phyloP scores from a whole-genome alignment of 2,797 vertebrate genomes.

The Kryptolebias ocellatus region DNA sequence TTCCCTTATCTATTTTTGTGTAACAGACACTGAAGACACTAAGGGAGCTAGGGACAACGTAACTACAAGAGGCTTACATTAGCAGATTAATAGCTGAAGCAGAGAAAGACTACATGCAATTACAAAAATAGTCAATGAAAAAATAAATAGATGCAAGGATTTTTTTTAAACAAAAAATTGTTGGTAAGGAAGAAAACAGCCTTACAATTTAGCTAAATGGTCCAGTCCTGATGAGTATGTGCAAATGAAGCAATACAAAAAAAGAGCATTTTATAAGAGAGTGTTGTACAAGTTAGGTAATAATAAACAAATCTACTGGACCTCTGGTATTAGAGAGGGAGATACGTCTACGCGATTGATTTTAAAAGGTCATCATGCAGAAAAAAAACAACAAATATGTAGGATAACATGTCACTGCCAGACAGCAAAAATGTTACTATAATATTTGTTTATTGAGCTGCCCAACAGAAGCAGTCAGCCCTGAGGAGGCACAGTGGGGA shows the following conservation, averaged over 20 bases:
- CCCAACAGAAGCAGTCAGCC: not conserved
- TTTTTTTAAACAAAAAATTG: not conserved
- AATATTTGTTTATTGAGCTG: not conserved
- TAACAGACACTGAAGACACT: not conserved
- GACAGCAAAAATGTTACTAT: not conserved
- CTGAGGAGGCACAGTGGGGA: not conserved
- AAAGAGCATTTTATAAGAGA: too few relatives aligned
- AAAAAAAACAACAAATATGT: too few relatives aligned
- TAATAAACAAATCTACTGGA: too few relatives aligned
- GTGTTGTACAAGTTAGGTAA: too few relatives aligned
- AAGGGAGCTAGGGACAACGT: constrained; percentile 5
- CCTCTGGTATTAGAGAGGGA: too few relatives aligned
- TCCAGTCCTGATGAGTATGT: too few relatives aligned
- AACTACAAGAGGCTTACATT: constrained; percentile 4
- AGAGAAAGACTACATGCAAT: not conserved
- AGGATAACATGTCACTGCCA: too few relatives aligned
- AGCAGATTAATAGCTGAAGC: not conserved
- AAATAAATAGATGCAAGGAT: not conserved
- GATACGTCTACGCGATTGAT: too few relatives aligned
- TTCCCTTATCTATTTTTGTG: constrained; percentile 4
- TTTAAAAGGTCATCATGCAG: too few relatives aligned
- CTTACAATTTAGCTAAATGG: too few relatives aligned
- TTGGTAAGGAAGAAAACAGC: not conserved
- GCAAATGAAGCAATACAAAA: too few relatives aligned
- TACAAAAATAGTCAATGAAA: too few relatives aligned